Conservation (phyloP, 2,797 vertebrate genomes). For the Stomatorhinus walkeri region DNA sequence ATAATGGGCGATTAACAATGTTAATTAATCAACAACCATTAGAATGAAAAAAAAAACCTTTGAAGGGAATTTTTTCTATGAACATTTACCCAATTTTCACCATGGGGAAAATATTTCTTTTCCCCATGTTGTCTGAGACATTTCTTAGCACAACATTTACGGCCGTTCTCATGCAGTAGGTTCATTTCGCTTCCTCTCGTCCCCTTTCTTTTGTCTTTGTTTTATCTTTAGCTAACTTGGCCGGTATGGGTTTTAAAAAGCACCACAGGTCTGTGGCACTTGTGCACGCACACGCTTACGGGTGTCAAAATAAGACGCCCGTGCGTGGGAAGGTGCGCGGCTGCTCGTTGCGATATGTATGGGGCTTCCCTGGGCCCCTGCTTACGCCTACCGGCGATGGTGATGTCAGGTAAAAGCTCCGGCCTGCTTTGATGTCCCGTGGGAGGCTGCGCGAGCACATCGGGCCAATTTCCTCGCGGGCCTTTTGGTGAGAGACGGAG, state of each 20-base stretch:
- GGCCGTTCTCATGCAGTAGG: not conserved
- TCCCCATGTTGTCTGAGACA: not conserved
- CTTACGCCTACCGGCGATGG: not conserved
- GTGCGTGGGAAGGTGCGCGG: not conserved
- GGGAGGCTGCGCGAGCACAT: not conserved
- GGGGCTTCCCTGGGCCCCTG: not conserved
- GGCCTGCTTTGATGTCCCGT: not conserved
- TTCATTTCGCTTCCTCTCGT: not conserved
- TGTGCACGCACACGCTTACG: not conserved
- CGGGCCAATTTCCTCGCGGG: constrained; percentile 33
- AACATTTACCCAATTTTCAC: constrained; percentile 51
- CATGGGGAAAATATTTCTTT: constrained; percentile 47
- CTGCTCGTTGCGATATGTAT: not conserved
- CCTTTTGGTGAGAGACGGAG: constrained; percentile 40
- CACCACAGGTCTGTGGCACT: not conserved
- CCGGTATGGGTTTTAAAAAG: not conserved
- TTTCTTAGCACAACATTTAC: not conserved
- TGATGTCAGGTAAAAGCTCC: not conserved
- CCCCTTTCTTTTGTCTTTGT: not conserved
- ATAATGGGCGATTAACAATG: constrained; percentile 69
- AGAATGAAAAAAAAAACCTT: constrained; percentile 49
- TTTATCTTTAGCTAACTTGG: not conserved
- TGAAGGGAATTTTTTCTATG: constrained; percentile 60
- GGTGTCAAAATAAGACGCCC: not conserved
- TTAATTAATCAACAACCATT: constrained; percentile 68